A percentile compares a stretch with the other conserved stretches of the same genome.
Conservation (phyloP, 1,140 invertebrate species). For the Hylaeus anthracinus region DNA sequence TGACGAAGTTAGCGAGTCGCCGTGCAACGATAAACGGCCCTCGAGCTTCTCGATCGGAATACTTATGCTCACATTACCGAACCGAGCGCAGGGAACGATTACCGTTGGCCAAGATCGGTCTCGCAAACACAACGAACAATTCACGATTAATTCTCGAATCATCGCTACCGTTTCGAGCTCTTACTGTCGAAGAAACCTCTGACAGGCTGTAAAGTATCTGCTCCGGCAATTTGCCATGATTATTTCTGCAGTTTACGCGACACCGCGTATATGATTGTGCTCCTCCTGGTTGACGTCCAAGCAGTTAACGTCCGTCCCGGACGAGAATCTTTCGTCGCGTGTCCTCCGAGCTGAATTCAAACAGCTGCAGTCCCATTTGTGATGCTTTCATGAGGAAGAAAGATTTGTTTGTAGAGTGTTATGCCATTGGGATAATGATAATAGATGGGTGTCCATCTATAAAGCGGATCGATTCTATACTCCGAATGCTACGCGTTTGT, state of each 20-base stretch:
- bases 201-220: not conserved
- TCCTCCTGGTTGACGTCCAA: too few species aligned
- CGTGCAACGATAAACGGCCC: constrained; percentile 29
- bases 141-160: not conserved
- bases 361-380: too few species aligned
- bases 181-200: too few species aligned
- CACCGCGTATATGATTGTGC: not conserved
- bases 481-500: too few species aligned
- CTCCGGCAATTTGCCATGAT: constrained; percentile 4
- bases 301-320: too few species aligned
- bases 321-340: too few species aligned
- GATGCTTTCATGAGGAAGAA: too few species aligned
- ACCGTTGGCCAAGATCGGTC: not conserved
- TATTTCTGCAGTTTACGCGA: constrained; percentile 21
- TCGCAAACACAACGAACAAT: not conserved
- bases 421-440: too few species aligned
- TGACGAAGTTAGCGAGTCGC: constrained; percentile 46
- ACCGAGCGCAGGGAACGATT: not conserved
- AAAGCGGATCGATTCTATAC: too few species aligned
- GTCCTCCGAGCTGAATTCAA: too few species aligned
- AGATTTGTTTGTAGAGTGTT: too few species aligned
- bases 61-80: not conserved
- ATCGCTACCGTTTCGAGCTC: not conserved
- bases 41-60: constrained; percentile 9
- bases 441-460: too few species aligned